Conservation (phyloP, 2,113 vertebrate species). For the Poicephalus gulielmi region DNA sequence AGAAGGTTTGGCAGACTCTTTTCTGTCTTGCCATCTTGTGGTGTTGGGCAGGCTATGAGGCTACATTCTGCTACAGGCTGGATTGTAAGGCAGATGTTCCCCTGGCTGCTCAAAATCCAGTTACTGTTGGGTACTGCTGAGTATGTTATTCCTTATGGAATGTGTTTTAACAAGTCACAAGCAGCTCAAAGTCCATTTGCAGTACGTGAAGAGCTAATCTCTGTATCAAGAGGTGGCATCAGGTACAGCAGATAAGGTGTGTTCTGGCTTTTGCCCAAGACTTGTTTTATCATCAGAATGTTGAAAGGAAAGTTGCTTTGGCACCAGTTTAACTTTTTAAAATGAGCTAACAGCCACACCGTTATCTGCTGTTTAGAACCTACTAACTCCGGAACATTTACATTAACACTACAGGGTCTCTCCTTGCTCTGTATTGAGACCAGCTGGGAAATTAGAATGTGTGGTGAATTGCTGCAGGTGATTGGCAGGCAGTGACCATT, state of each 20-base stretch:
- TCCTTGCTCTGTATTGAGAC: neutral
- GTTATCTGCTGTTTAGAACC: neutral
- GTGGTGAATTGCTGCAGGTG: neutral
- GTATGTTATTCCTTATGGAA: neutral
- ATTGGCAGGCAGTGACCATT: neutral
- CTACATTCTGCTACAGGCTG: neutral
- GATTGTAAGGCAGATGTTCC: neutral
- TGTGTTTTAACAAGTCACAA: neutral
- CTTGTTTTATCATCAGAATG: neutral
- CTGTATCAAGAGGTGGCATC: constrained; percentile 26
- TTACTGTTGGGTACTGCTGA: neutral
- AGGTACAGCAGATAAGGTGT: constrained; percentile 1
- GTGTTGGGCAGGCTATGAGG: neutral
- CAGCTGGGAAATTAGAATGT: neutral
- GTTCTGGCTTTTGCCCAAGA: neutral
- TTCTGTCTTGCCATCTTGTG: neutral
- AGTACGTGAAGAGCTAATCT: neutral
- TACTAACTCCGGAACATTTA: neutral
- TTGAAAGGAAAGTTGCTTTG: neutral
- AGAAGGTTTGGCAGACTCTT: neutral
- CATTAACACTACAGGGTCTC: neutral
- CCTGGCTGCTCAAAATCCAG: neutral
- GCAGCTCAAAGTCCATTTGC: neutral
- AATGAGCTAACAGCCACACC: neutral
- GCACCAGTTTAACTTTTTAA: neutral